These are phyloP conservation scores for Polydesmus complanatus DNA, from an alignment of 2,888 invertebrate species.

Conservation along the genomic window DNA sequence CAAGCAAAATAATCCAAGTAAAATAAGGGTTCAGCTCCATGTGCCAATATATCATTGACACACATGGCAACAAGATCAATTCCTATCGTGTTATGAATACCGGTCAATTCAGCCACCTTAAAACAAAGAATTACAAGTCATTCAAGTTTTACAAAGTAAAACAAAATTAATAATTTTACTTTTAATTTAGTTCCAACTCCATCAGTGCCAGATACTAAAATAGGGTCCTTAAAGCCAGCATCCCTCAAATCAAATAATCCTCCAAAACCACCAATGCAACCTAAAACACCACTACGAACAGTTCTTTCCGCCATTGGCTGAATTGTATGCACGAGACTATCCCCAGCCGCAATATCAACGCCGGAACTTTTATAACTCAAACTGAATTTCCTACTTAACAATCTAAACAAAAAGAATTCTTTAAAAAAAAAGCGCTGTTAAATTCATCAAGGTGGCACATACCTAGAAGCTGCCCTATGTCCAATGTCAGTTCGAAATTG, in stretches of 20 bases:
- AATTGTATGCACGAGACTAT: conserved; percentile 64
- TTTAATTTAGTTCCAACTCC: conserved; percentile 95
- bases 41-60: conserved; percentile 88
- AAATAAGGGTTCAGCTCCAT: conserved; percentile 88
- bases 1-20: conserved; percentile 96
- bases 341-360: conserved; percentile 86
- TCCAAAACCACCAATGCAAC: conserved; percentile 81
- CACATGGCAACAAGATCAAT: conserved; percentile 97
- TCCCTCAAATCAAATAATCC: conserved; percentile 71
- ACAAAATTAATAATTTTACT: conserved; percentile 36
- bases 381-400: neutral
- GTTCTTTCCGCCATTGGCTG: conserved; percentile 70
- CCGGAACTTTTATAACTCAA: conserved; percentile 75
- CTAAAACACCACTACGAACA: conserved; percentile 59
- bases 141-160: neutral
- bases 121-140: conserved; percentile 4
- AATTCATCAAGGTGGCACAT: conserved; percentile 25
- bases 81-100: conserved; percentile 69
- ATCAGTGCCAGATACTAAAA: conserved; percentile 85
- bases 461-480: conserved; percentile 70
- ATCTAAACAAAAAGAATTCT: conserved; percentile 1
- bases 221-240: conserved; percentile 59
- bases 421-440: neutral
- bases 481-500: conserved; percentile 84
- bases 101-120: conserved; percentile 65